These are phyloP conservation scores for Aplysina aerophoba DNA, from an alignment of 37 sponge, comb jelly and placozoan genomes.

Conservation along the genomic window DNA sequence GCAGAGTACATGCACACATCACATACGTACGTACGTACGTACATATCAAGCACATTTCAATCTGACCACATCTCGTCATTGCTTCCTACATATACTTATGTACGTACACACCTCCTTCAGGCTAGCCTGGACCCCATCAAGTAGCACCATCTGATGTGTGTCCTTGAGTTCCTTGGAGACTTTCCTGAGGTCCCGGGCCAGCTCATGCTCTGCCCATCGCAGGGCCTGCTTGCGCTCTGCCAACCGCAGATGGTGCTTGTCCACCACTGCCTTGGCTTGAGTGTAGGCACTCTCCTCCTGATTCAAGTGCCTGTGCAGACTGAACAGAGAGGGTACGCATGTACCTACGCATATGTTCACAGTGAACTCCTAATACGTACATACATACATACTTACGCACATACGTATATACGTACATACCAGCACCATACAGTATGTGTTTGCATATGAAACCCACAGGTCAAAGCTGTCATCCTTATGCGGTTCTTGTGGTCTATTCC, in stretches of 20 bases:
- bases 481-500: too few species aligned
- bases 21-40: background rate
- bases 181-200: background rate
- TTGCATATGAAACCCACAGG: too few species aligned
- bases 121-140: slow-evolving; percentile 40
- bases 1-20: background rate
- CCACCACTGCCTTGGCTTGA: slow-evolving; percentile 40
- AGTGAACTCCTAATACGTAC: background rate
- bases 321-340: background rate
- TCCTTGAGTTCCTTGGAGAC: slow-evolving; percentile 10
- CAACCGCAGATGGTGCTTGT: slow-evolving; percentile 19
- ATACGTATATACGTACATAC: slow-evolving; percentile 19
- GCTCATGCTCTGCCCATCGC: slow-evolving; percentile 21
- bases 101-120: slow-evolving; percentile 50
- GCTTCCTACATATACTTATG: background rate
- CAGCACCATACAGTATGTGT: too few species aligned
- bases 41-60: background rate
- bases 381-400: slow-evolving; percentile 13
- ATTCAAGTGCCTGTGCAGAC: background rate
- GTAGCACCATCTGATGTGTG: background rate
- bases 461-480: too few species aligned
- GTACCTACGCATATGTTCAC: background rate
- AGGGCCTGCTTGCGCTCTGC: slow-evolving; percentile 28
- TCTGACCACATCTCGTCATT: background rate
- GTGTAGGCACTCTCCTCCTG: background rate